Percentiles rank a stretch among this genome's conserved stretches.
phyloP scores from a whole-genome alignment of 1,140 invertebrate species.

The Triops longicaudatus region DNA sequence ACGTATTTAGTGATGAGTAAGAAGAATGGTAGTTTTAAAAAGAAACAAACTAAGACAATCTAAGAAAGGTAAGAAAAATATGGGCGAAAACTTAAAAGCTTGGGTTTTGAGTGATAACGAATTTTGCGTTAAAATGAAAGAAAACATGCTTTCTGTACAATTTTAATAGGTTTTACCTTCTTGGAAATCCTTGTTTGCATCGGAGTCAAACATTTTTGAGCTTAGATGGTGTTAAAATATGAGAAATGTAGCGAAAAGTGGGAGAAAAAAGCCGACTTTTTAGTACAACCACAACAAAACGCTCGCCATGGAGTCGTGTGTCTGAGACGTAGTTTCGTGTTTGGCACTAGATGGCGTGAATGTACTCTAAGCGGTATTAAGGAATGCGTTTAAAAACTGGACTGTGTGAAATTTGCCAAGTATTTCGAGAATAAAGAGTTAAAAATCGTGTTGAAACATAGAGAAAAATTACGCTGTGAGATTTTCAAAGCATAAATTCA shows the following conservation, averaged over 20 bases:
- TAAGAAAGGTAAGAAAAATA: too few species aligned
- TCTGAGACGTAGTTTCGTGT: background rate
- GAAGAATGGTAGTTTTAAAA: too few species aligned
- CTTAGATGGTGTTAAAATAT: background rate
- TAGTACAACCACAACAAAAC: background rate
- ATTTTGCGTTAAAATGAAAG: background rate
- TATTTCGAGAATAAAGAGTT: too few species aligned
- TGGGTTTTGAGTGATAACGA: background rate
- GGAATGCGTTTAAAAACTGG: too few species aligned
- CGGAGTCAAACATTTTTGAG: background rate
- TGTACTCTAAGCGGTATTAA: background rate
- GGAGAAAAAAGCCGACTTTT: background rate
- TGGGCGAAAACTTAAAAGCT: too few species aligned
- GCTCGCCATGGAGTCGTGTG: background rate
- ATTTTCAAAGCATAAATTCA: too few species aligned
- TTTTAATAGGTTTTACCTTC: background rate
- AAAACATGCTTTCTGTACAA: background rate
- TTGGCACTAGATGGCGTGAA: background rate
- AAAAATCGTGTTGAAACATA: too few species aligned
- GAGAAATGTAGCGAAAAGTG: background rate
- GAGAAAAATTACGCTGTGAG: too few species aligned
- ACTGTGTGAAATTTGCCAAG: too few species aligned
- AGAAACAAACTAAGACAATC: too few species aligned
- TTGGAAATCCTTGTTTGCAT: background rate
- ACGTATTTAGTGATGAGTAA: too few species aligned